Base-by-base conservation (phyloP, 1,140 invertebrate species). In the Samia ricini region DNA sequence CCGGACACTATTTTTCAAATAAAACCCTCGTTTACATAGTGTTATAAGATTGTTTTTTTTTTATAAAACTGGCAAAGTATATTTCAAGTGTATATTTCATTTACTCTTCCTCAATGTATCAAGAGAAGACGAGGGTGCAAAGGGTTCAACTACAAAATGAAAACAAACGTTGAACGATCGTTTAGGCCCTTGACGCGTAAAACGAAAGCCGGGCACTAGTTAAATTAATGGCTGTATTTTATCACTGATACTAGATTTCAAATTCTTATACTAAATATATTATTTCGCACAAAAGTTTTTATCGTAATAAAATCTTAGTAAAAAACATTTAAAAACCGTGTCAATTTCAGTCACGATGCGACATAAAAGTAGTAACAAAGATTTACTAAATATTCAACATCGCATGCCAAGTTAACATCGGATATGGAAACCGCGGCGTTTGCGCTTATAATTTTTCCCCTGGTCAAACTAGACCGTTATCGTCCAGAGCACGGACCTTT, bases 121-220 rank as follows among this genome's bases (percentile, higher is more conserved):
- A 72, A 64, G 63, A 62, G 63, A 64, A 79, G 72, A 79, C 71
- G 68, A 76, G 72, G 81, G 83, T 85, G 76, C 75, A 82, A 86
- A 83, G 77, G 77, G 74, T 79, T 74, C 77, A 76, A 72, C 69
- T 72, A 63, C 73, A 76, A 81, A 83, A 83, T 84, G 71, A 86
- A 86, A 86, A 86, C 81, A 83, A 82, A 83, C 81, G 77, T 78
- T 83, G 78, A 85, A 83, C 79, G 79, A 83, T 85, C 80, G 76
- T 72, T 82, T 77, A 65, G 73, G 75, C 78, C 79, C 68, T 64
- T 72, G 67, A 77, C 75, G 68, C 64, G 62, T 63, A 64, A 72
- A 80, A 71, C 67, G 70, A 74, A 79, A 65, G 10, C 2, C 33
- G 5, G 10, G 33, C 10, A 10, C 4, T 36, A 36, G 33, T 36